Base-by-base conservation (phyloP, 2,797 vertebrate species). In the Remorina albescens region DNA sequence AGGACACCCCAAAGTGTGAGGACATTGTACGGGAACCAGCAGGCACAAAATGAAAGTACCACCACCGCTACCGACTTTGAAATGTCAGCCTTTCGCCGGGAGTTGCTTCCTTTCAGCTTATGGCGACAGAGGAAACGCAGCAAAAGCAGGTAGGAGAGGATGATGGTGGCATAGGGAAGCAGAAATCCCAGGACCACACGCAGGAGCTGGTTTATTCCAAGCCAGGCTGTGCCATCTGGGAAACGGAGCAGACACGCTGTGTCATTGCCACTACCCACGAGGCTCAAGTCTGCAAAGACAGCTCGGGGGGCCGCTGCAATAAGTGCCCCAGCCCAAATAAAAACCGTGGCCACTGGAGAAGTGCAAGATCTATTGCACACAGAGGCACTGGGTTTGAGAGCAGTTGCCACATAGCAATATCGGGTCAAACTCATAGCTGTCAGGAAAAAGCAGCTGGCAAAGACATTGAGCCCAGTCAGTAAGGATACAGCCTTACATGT, bases 21-120 rank as follows among this genome's bases (percentile, higher is more conserved):
- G 50, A 93, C 62, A 0, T 96, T 96, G 89, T 95, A 96, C 0
- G 95, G 96, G 80, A 96, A 93, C 95, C 95, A 95, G 89, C 95
- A 96, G 68, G 91, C 59, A 19, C 95, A 95, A 83, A 95, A 96
- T 2, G 94, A 93, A 0, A 94, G 82, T 5, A 96, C 89, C 41
- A 96, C 91, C 49, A 95, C 84, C 0, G 90, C 86, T 58, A 95
- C 58, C 0, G 95, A 95, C 62, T 83, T 91, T 21, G 94, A 93
- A 3, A 96, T 88, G 0, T 84, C 78, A 2, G 72, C 65, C 34
- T 80, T 94, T 39, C 90, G 70, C 10, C 44, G 57, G 2, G 82
- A 74, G 68, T 78, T 87, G 76, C 60, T 54, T 42, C 86, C 87
- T 49, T 81, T 93, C 36, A 93, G 73, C 7, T 91, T 94, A 23